Evolutionary conservation across 2,888 invertebrate genomes (phyloP).

Genomic region (Cataglyphis altisquamis): DNA sequence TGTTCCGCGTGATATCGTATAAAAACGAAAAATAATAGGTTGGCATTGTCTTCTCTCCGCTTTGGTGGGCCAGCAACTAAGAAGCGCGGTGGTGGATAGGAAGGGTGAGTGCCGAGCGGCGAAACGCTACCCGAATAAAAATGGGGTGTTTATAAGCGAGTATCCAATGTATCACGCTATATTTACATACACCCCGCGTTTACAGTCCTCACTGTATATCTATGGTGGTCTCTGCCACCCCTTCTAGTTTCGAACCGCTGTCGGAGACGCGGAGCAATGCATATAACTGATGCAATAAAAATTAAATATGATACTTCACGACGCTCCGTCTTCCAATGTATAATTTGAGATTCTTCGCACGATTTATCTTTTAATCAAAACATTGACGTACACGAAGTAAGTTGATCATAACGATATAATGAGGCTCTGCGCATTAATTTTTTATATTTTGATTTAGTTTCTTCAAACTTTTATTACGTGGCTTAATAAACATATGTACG

Average conservation of each 20-base stretch:
- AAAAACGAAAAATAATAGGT: slow-evolving; percentile 81
- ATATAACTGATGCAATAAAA: slow-evolving; percentile 84
- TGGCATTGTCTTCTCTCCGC: slow-evolving; percentile 58
- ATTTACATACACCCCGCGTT: slow-evolving; percentile 85
- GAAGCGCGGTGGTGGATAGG: slow-evolving; percentile 60
- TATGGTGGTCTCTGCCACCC: slow-evolving; percentile 63
- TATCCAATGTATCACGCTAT: slow-evolving; percentile 86
- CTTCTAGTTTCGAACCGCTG: slow-evolving; percentile 37
- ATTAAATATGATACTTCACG: slow-evolving; percentile 85
- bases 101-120: slow-evolving; percentile 73
- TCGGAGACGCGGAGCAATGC: slow-evolving; percentile 73
- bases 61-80: slow-evolving; percentile 60
- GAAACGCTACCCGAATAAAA: slow-evolving; percentile 85
- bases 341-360: slow-evolving; percentile 76
- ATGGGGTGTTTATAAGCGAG: slow-evolving; percentile 86
- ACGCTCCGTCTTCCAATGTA: slow-evolving; percentile 74
- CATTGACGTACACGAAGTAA: not conserved
- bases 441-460: slow-evolving; percentile 1
- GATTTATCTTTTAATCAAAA: slow-evolving; percentile 11
- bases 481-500: not conserved
- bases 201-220: slow-evolving; percentile 78
- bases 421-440: not conserved
- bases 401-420: not conserved
- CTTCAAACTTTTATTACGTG: not conserved
- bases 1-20: slow-evolving; percentile 74